These are phyloP conservation scores for Peromyscus californicus DNA, from an alignment of 2,113 vertebrate species.

Conservation along the genomic window DNA sequence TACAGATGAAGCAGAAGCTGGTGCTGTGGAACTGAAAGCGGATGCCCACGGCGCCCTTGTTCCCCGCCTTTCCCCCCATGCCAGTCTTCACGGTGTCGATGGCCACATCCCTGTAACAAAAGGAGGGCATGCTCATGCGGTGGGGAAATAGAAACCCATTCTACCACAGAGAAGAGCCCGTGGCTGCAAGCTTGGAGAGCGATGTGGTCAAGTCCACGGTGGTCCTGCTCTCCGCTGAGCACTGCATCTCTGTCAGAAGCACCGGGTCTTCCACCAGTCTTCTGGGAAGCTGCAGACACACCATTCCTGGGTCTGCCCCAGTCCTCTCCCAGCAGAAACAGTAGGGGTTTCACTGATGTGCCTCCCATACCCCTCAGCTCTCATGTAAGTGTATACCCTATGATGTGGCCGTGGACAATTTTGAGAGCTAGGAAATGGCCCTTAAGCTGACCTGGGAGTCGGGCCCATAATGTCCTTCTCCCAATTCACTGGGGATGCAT, in stretches of 20 bases:
- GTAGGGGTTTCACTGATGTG: accelerated
- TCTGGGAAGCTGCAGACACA: accelerated
- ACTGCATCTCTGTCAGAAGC: background rate
- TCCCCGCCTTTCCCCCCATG: constrained; percentile 91
- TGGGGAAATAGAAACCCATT: background rate
- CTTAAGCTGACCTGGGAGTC: accelerated
- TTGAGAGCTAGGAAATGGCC: background rate
- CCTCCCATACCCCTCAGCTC: accelerated
- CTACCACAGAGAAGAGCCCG: background rate
- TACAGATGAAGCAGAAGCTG: constrained; percentile 91
- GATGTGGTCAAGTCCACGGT: accelerated
- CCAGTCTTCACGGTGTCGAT: constrained; percentile 91
- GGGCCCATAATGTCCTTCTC: background rate
- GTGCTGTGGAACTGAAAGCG: constrained; percentile 90
- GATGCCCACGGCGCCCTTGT: constrained; percentile 91
- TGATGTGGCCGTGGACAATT: background rate
- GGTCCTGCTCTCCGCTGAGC: accelerated
- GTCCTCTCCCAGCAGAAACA: background rate
- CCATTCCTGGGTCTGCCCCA: accelerated
- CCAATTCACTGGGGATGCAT: accelerated
- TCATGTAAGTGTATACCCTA: background rate
- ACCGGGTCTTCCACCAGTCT: accelerated
- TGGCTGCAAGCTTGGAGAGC: accelerated
- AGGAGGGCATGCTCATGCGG: background rate
- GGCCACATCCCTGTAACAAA: constrained; percentile 88